Evolutionary conservation across 2,888 invertebrate species (phyloP), one percentile per base, ranked within the genome.

Genomic region (Papilio gigon): DNA sequence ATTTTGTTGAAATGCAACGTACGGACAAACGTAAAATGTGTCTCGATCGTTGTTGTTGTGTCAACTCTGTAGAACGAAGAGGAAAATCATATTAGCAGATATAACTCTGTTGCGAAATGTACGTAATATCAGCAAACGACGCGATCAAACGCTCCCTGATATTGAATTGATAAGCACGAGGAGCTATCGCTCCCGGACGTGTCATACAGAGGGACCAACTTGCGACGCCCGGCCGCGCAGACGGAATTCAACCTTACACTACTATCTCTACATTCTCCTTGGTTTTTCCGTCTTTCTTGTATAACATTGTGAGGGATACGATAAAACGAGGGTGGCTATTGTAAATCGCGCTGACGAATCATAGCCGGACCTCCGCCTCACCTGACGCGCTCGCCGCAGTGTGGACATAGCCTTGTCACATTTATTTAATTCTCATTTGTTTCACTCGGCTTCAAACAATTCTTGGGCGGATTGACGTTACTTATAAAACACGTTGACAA

Each of bases 281-380:
- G 22, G 62, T 17, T 40, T 73, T n/a, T 12, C 56, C 5, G 50
- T 44, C 12, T 61, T 20, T 27, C 9, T 25, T 30, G 35, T 59
- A 12, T 64, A 71, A 68, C 20, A 25, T 73, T 74, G 78, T 70
- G 66, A 74, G 71, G 71, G 74, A 76, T 77, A 78, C 85, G 87
- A 87, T 87, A 88, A 88, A 87, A 88, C 73, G 81, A 84, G 84
- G 89, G 86, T 84, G 86, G 88, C 84, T 84, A 86, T 89, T 75
- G 71, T 74, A 75, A 89, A 89, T 89, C 85, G 84, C 80, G 89
- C 90, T 90, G 90, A 90, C 90, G 87, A 86, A 86, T 87, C 86
- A 87, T 85, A 84, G 82, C 81, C 75, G 84, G 84, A 87, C 85
- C 85, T 84, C 56, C 75, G 83, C 76, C 82, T 89, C 86, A 90